Evolutionary conservation across 2,113 vertebrate genomes (phyloP).

Genomic region (Cathartes aura): DNA sequence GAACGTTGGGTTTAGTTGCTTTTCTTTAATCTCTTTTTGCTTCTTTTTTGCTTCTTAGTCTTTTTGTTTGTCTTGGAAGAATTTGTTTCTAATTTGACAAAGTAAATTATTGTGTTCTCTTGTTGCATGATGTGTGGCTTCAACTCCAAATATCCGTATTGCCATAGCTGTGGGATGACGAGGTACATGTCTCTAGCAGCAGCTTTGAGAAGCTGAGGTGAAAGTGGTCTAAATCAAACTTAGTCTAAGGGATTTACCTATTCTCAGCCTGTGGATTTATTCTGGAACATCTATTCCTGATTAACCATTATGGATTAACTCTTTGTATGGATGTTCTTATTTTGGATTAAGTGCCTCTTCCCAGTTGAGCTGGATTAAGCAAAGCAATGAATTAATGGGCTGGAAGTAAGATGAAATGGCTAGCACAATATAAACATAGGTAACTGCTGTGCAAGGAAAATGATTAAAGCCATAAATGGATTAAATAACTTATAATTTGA

Average conservation of each 20-base stretch:
- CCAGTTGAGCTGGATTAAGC: not conserved
- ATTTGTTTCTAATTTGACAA: not conserved
- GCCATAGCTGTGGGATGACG: not conserved
- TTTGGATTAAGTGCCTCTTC: not conserved
- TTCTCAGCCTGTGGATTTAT: not conserved
- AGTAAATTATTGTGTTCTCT: not conserved
- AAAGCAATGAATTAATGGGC: not conserved
- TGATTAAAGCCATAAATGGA: not conserved
- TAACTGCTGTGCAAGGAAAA: not conserved
- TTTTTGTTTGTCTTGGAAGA: not conserved
- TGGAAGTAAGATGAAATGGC: not conserved
- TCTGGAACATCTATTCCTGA: not conserved
- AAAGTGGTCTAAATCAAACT: not conserved
- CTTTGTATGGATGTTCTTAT: not conserved
- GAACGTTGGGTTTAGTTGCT: not conserved
- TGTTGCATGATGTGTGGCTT: not conserved
- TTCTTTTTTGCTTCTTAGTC: not conserved
- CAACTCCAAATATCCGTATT: fast-evolving
- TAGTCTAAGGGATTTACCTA: not conserved
- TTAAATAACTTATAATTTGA: not conserved
- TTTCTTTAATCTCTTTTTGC: not conserved
- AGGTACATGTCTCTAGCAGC: not conserved
- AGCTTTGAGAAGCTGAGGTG: not conserved
- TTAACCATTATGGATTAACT: not conserved
- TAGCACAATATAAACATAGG: not conserved